Conservation (phyloP, 1,140 invertebrate species). For the Anadara kagoshimensis region DNA sequence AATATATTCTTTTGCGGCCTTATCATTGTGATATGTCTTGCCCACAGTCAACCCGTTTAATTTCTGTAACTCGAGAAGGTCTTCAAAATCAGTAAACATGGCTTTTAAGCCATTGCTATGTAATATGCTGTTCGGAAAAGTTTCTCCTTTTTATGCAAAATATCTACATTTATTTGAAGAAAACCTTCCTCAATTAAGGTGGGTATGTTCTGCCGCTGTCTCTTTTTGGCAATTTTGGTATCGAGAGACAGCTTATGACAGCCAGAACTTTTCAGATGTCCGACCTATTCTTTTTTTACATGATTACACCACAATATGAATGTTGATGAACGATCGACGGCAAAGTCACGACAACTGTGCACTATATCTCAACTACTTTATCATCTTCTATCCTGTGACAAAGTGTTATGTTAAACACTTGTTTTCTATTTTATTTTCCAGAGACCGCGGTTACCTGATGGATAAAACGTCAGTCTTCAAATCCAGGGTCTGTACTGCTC, state of each 20-base stretch:
- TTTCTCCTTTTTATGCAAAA: slow-evolving; percentile 30
- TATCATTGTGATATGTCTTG: slow-evolving; percentile 34
- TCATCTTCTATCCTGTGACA: no score
- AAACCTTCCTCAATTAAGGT: slow-evolving; percentile 27
- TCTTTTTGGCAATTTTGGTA: slow-evolving; percentile 14
- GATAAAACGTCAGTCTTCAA: no score
- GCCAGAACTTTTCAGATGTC: slow-evolving; percentile 8
- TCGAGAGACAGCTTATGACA: slow-evolving; percentile 6
- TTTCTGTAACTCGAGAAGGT: slow-evolving; percentile 32
- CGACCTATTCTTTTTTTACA: slow-evolving; percentile 20
- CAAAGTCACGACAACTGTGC: no score
- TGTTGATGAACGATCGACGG: no score
- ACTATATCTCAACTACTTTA: no score
- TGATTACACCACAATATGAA: no score
- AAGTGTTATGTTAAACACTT: no score
- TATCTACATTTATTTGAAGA: slow-evolving; percentile 21
- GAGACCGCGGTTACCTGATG: no score
- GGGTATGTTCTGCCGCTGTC: background rate
- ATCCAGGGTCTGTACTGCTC: no score
- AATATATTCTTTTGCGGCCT: slow-evolving; percentile 30
- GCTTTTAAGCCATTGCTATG: slow-evolving; percentile 26
- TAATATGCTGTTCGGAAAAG: slow-evolving; percentile 38
- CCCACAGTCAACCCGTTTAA: slow-evolving; percentile 20
- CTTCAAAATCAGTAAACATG: slow-evolving; percentile 41
- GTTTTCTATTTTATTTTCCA: no score